Evolutionary conservation across 2,113 vertebrate genomes (phyloP).

Genomic region (Circaetus gallicus): DNA sequence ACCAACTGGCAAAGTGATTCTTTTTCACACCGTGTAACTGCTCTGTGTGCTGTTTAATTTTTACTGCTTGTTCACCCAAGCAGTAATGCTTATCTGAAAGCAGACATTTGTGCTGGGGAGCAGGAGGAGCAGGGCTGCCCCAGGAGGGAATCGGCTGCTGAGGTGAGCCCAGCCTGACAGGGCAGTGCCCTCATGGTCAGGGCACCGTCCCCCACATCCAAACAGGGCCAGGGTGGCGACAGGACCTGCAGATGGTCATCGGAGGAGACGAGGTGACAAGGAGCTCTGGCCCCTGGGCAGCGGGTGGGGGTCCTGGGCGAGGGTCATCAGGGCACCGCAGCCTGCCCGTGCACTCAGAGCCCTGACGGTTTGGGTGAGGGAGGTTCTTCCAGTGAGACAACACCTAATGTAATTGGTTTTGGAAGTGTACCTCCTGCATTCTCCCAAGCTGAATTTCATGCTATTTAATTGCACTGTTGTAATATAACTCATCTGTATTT

Average conservation of each 20-base stretch:
- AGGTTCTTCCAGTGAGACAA: not conserved
- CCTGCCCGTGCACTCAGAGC: rapidly evolving
- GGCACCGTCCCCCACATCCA: rapidly evolving
- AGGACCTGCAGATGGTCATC: not conserved
- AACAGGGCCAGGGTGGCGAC: not conserved
- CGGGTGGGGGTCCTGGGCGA: rapidly evolving
- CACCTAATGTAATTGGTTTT: not conserved
- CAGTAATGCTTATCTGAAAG: not conserved
- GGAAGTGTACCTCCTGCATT: not conserved
- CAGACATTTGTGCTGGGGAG: not conserved
- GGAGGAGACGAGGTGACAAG: not conserved
- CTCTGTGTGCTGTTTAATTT: not conserved
- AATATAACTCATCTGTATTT: not conserved
- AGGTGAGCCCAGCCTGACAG: not conserved
- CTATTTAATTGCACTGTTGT: not conserved
- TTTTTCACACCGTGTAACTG: not conserved
- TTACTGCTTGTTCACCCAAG: not conserved
- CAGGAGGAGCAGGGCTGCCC: not conserved
- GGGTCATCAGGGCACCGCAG: not conserved
- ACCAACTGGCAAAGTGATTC: not conserved
- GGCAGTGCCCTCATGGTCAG: not conserved
- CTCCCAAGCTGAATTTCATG: not conserved
- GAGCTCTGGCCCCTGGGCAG: not conserved
- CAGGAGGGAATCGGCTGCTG: rapidly evolving
- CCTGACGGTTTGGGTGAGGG: not conserved